These are phyloP conservation scores for Rhabditophanes sp. DNA, from an alignment of 2,888 invertebrate species.

Conservation along the genomic window DNA sequence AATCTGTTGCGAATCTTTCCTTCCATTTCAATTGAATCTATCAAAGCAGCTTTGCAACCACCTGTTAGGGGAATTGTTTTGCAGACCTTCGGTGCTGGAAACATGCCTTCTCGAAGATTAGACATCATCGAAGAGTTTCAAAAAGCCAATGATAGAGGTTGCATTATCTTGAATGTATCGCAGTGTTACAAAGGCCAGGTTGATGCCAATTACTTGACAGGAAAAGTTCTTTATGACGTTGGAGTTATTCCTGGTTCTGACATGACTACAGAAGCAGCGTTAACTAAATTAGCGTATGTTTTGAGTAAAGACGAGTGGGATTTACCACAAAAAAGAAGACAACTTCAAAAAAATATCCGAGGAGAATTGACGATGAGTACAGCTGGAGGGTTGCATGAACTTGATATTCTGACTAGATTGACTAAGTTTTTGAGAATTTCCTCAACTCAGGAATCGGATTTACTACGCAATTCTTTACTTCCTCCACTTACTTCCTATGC, in stretches of 20 bases:
- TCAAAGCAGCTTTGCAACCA: constrained; percentile 52
- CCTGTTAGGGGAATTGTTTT: constrained; percentile 69
- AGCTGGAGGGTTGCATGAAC: constrained; percentile 23
- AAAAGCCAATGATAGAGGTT: constrained; percentile 51
- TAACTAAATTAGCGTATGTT: constrained; percentile 75
- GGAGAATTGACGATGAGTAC: constrained; percentile 59
- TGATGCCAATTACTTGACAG: constrained; percentile 65
- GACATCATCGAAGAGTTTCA: constrained; percentile 57
- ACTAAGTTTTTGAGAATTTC: constrained; percentile 31
- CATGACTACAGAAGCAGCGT: constrained; percentile 83
- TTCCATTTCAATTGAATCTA: constrained; percentile 65
- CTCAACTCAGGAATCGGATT: constrained; percentile 27
- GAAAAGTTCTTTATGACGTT: constrained; percentile 56
- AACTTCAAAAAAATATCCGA: constrained; percentile 57
- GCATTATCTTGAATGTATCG: constrained; percentile 75
- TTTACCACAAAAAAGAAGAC: constrained; percentile 45
- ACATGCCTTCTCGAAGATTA: constrained; percentile 67
- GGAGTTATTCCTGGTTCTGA: constrained; percentile 68
- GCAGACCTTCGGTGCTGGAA: constrained; percentile 81
- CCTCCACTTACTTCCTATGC: constrained; percentile 59
- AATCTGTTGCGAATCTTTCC: constrained; percentile 74
- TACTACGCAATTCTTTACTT: constrained; percentile 51
- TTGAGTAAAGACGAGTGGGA: constrained; percentile 56
- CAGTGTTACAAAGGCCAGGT: constrained; percentile 75
- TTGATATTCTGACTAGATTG: constrained; percentile 38